Percentiles rank a stretch among this genome's conserved stretches.
Evolutionary conservation across 2,888 invertebrate genomes (phyloP).

Genomic region (Homarus gammarus): DNA sequence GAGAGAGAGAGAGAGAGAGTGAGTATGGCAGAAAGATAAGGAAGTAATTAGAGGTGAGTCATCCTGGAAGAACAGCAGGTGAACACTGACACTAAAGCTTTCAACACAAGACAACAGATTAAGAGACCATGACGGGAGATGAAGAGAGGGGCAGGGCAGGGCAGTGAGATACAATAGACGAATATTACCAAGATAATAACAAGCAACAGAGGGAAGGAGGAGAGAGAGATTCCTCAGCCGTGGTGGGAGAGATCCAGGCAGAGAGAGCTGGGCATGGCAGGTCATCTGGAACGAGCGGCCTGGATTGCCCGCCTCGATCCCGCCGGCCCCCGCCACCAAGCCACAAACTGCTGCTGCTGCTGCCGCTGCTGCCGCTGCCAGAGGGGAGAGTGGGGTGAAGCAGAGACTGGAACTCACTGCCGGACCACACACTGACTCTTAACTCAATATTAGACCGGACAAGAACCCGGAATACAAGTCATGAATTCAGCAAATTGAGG

Average conservation of each 20-base stretch:
- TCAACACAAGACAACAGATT: too few relatives aligned
- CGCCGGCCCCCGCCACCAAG: background rate
- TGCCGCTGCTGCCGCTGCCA: background rate
- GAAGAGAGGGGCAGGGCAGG: background rate
- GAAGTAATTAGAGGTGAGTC: background rate
- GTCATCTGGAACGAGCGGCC: slow-evolving; percentile 44
- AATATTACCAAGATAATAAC: too few relatives aligned
- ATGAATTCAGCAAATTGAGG: background rate
- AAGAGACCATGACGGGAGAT: too few relatives aligned
- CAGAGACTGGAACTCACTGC: background rate
- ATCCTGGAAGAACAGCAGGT: too few relatives aligned
- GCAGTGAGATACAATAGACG: background rate
- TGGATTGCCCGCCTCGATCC: slow-evolving; percentile 13
- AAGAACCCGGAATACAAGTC: background rate
- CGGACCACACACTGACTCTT: background rate
- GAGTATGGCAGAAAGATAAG: background rate
- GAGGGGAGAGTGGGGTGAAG: background rate
- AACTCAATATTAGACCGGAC: too few relatives aligned
- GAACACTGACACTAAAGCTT: too few relatives aligned
- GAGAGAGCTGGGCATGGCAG: slow-evolving; percentile 32
- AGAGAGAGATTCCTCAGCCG: slow-evolving; percentile 40
- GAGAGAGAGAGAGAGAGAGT: slow-evolving; percentile 37
- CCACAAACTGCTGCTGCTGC: too few relatives aligned
- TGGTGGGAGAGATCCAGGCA: slow-evolving; percentile 4
- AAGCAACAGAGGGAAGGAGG: background rate